These are phyloP conservation scores for Poecilia picta DNA, from an alignment of 2,797 vertebrate genomes.

Conservation along the genomic window DNA sequence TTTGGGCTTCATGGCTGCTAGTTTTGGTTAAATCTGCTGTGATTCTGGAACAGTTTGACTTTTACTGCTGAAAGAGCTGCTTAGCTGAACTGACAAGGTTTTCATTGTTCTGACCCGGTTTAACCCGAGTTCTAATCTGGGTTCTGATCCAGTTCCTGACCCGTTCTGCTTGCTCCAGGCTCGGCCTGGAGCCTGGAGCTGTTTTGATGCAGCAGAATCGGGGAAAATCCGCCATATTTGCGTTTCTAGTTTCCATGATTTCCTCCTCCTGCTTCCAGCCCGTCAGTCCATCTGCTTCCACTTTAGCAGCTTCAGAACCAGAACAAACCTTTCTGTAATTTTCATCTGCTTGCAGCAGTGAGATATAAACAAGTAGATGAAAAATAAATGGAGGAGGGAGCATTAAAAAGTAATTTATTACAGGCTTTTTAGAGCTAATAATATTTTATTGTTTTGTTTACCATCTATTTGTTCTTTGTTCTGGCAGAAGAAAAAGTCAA, in stretches of 20 bases:
- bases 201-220: constrained; percentile 45
- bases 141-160: constrained; percentile 36
- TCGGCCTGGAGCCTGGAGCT: too few species aligned
- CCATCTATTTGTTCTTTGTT: constrained; percentile 59
- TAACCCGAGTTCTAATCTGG: too few species aligned
- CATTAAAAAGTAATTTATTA: constrained; percentile 56
- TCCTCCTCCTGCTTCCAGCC: constrained; percentile 3
- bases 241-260: constrained; percentile 35
- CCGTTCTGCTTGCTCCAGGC: constrained; percentile 50
- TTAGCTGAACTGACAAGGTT: constrained; percentile 62
- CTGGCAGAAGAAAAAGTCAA: constrained; percentile 56
- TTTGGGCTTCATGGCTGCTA: constrained; percentile 12
- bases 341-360: constrained; percentile 19
- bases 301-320: constrained; percentile 13
- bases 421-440: constrained; percentile 45
- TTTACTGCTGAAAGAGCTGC: constrained; percentile 61
- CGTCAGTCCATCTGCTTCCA: not conserved
- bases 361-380: constrained; percentile 24
- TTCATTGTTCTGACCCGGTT: not conserved
- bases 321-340: constrained; percentile 29
- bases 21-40: constrained; percentile 40
- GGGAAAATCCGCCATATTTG: constrained; percentile 55
- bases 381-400: constrained; percentile 15
- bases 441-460: constrained; percentile 70
- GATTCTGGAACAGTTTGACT: constrained; percentile 66